These are phyloP conservation scores for Keiferia lycopersicella DNA, from an alignment of 2,888 invertebrate genomes.

Conservation along the genomic window DNA sequence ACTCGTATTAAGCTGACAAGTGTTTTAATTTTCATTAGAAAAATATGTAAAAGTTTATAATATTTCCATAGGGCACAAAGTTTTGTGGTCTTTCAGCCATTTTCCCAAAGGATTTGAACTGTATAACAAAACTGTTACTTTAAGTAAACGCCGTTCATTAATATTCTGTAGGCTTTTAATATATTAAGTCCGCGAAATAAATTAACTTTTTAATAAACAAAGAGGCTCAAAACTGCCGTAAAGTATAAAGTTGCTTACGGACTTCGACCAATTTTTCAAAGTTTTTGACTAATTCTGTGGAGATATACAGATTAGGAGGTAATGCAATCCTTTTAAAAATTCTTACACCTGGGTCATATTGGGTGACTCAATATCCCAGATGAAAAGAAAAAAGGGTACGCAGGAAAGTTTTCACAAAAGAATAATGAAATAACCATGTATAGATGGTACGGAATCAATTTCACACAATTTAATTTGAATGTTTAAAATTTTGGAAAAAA, in stretches of 20 bases:
- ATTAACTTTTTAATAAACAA: constrained; percentile 12
- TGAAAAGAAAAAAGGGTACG: neutral
- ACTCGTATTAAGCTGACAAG: too few relatives aligned
- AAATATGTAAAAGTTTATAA: neutral
- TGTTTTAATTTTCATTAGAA: too few relatives aligned
- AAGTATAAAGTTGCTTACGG: neutral
- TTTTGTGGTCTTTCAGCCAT: constrained; percentile 3
- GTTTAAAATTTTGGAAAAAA: too few relatives aligned
- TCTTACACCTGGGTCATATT: too few relatives aligned
- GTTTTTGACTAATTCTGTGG: neutral
- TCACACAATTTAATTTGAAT: too few relatives aligned
- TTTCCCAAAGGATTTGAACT: constrained; percentile 9
- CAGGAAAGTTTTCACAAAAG: neutral
- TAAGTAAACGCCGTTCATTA: constrained; percentile 14
- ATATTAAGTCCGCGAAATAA: constrained; percentile 16
- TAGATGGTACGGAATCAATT: too few relatives aligned
- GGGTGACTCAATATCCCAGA: too few relatives aligned
- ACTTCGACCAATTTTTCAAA: neutral
- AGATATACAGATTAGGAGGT: neutral
- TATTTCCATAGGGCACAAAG: neutral
- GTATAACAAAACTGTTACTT: constrained; percentile 15
- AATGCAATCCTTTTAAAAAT: neutral
- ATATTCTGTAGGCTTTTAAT: constrained; percentile 17
- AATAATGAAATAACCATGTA: neutral
- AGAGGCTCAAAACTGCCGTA: constrained; percentile 7